Percentiles rank a stretch among this genome's conserved stretches.
phyloP scores from a whole-genome alignment of 1,140 invertebrate species.

The Ooceraea biroi region DNA sequence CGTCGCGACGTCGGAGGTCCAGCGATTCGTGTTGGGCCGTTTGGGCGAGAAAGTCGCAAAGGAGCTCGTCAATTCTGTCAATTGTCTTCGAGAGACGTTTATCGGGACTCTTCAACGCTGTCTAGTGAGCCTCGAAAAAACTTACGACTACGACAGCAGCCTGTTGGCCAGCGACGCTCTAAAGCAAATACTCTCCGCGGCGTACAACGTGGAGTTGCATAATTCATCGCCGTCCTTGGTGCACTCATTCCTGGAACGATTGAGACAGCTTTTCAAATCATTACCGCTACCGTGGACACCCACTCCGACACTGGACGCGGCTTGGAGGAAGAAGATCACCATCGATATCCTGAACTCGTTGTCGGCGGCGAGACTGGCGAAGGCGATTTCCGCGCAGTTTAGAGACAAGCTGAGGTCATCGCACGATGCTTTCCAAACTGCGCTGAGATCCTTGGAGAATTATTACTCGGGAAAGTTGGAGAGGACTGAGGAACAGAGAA shows the following conservation, averaged over 20 bases:
- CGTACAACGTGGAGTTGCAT: conserved; percentile 94
- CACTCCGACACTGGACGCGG: conserved; percentile 88
- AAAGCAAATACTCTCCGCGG: conserved; percentile 93
- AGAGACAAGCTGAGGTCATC: conserved; percentile 89
- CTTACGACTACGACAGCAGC: conserved; percentile 87
- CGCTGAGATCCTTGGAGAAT: conserved; percentile 90
- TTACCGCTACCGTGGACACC: conserved; percentile 89
- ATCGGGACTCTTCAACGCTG: conserved; percentile 93
- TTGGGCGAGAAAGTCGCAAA: conserved; percentile 93
- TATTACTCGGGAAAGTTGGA: conserved; percentile 91
- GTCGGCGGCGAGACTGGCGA: conserved; percentile 90
- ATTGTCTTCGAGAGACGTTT: conserved; percentile 93
- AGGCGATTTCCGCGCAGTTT: conserved; percentile 92
- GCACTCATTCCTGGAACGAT: conserved; percentile 91
- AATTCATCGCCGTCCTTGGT: conserved; percentile 92
- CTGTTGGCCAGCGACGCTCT: conserved; percentile 92
- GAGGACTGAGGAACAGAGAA: conserved; percentile 93
- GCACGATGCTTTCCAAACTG: conserved; percentile 90
- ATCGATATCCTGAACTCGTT: conserved; percentile 91
- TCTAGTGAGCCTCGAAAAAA: conserved; percentile 89
- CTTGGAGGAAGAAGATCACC: conserved; percentile 92
- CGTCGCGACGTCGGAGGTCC: conserved; percentile 91
- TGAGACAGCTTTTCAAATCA: conserved; percentile 90
- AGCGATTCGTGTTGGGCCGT: conserved; percentile 91
- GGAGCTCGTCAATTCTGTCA: conserved; percentile 93